Percentiles rank a stretch among this genome's conserved stretches.
phyloP scores from a whole-genome alignment of 2,888 invertebrate genomes.

The Heterodera filipjevi region DNA sequence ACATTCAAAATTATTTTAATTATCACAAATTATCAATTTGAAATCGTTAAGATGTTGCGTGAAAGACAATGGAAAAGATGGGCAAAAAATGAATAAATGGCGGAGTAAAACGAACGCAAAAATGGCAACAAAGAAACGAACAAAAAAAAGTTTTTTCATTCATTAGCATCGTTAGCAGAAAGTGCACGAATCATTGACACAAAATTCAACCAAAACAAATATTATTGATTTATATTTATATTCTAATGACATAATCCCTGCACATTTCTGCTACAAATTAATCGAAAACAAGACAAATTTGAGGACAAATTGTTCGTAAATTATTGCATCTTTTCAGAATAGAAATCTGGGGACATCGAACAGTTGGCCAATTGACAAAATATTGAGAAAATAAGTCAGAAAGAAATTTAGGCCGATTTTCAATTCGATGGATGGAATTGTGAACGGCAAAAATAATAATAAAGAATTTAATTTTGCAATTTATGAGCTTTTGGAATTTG shows the following conservation, averaged over 20 bases:
- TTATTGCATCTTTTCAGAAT: background rate
- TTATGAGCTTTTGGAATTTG: no score
- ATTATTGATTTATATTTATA: no score
- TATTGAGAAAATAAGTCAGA: no score
- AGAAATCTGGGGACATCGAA: background rate
- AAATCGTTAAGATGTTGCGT: background rate
- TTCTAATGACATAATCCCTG: background rate
- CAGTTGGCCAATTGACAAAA: no score
- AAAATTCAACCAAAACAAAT: no score
- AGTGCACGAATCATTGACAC: background rate
- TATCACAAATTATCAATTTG: background rate
- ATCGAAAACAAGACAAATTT: background rate
- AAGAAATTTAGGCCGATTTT: no score
- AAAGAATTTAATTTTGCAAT: no score
- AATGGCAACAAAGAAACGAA: background rate
- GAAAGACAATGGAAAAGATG: constrained; percentile 2
- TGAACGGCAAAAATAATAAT: no score
- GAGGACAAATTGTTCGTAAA: background rate
- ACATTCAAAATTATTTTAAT: background rate
- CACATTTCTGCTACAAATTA: background rate
- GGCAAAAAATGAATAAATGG: background rate
- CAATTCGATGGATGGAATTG: no score
- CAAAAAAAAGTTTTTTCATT: background rate
- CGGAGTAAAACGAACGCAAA: background rate
- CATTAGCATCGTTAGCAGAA: background rate